Conservation (phyloP, 2,797 vertebrate genomes). For the Novumbra hubbsi region DNA sequence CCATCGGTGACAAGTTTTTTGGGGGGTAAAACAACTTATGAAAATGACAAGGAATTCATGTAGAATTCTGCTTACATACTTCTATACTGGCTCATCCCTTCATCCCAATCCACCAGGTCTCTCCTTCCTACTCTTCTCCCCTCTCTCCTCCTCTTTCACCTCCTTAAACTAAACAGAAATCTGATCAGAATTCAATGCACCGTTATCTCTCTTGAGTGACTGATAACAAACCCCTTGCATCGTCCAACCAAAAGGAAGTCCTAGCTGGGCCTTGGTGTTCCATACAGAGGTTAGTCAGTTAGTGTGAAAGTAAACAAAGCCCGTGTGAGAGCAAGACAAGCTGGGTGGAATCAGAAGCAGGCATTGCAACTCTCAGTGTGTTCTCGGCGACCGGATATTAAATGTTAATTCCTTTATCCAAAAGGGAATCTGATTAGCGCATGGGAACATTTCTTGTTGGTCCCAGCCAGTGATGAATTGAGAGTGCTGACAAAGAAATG, state of each 20-base stretch:
- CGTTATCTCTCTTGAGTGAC: constrained; percentile 24
- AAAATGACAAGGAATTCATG: no score
- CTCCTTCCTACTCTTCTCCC: background rate
- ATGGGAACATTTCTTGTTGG: constrained; percentile 65
- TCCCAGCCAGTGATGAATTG: constrained; percentile 48
- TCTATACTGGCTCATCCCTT: background rate
- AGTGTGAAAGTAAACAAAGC: constrained; percentile 51
- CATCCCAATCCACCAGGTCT: constrained; percentile 2
- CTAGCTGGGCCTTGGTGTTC: background rate
- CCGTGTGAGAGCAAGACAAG: background rate
- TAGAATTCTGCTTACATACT: background rate
- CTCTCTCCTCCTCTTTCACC: background rate
- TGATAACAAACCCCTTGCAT: constrained; percentile 51
- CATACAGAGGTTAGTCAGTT: constrained; percentile 33
- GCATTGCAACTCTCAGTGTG: constrained; percentile 27
- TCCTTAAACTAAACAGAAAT: constrained; percentile 34
- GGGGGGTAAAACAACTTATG: no score
- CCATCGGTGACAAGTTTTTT: no score
- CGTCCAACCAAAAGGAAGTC: background rate
- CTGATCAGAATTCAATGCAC: constrained; percentile 39
- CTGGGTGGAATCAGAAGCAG: constrained; percentile 27
- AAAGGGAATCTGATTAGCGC: constrained; percentile 68
- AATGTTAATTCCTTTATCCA: constrained; percentile 64
- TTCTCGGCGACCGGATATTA: constrained; percentile 56
- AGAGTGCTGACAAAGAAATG: background rate